Evolutionary conservation across 2,113 vertebrate species (phyloP).

Genomic region (Smithornis capensis): DNA sequence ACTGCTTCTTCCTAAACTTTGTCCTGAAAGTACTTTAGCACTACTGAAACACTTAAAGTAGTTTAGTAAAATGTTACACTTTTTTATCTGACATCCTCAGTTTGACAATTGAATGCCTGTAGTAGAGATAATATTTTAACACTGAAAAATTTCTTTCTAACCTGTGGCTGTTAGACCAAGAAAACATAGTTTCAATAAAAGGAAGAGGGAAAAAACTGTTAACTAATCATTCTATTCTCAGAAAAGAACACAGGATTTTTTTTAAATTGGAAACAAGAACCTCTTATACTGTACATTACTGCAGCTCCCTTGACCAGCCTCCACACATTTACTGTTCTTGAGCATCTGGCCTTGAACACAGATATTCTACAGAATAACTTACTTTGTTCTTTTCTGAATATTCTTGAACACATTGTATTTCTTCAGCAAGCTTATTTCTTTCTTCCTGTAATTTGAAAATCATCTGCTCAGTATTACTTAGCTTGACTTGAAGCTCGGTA

Average conservation of each 20-base stretch:
- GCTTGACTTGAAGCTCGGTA: constrained; percentile 53
- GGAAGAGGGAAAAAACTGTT: background rate
- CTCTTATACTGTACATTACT: background rate
- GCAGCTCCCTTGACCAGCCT: background rate
- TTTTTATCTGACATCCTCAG: background rate
- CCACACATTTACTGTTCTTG: background rate
- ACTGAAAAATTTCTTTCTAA: background rate
- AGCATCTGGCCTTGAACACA: background rate
- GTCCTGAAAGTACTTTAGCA: background rate
- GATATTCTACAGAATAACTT: constrained; percentile 1
- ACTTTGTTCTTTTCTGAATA: constrained; percentile 62
- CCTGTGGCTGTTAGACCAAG: background rate
- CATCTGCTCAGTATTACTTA: constrained; percentile 29
- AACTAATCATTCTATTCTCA: background rate
- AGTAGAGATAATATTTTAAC: background rate
- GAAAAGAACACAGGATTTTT: background rate
- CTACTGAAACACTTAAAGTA: background rate
- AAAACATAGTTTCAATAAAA: background rate
- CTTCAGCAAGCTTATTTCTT: constrained; percentile 60
- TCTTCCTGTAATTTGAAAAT: constrained; percentile 59
- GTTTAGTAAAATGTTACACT: background rate
- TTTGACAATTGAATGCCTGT: background rate
- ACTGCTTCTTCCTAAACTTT: background rate
- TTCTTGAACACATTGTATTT: constrained; percentile 38
- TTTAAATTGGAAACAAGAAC: background rate